Evolutionary conservation across 1,140 invertebrate species (phyloP).

Genomic region (Pemphigus obesinymphae): DNA sequence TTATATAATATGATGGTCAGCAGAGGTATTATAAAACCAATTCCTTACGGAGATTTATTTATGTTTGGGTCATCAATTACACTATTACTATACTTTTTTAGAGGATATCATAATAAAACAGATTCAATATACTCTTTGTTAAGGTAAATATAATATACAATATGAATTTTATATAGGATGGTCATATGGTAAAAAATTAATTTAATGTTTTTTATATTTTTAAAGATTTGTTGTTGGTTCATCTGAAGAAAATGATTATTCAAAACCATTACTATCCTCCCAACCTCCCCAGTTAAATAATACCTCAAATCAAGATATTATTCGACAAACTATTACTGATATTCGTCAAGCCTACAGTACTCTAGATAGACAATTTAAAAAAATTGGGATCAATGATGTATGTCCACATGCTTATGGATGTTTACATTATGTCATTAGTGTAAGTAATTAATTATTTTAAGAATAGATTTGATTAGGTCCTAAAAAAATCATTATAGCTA

Average conservation of each 20-base stretch:
- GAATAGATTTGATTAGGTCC: no score
- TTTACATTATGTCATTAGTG: conserved; percentile 56
- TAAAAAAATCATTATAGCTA: no score
- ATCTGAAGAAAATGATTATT: conserved; percentile 53
- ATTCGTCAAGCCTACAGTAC: background rate
- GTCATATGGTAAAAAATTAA: no score
- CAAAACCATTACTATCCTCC: conserved; percentile 6
- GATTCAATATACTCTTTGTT: conserved; percentile 64
- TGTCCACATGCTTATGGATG: conserved; percentile 64
- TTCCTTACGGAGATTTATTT: conserved; percentile 62
- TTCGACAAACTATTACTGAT: background rate
- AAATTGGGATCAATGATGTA: conserved; percentile 43
- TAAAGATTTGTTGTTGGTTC: conserved; percentile 60
- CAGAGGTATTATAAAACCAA: conserved; percentile 58
- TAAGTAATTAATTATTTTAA: conserved; percentile 47
- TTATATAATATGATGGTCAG: conserved; percentile 67
- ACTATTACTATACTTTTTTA: conserved; percentile 58
- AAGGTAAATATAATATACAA: no score
- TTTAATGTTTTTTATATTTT: conserved; percentile 34
- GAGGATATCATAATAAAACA: conserved; percentile 52
- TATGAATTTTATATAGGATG: no score
- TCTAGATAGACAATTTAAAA: conserved; percentile 33
- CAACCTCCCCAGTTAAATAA: background rate
- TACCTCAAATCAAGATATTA: background rate
- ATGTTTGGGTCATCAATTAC: conserved; percentile 62